Conservation (phyloP, 2,888 invertebrate species). For the Limenitis camilla region DNA sequence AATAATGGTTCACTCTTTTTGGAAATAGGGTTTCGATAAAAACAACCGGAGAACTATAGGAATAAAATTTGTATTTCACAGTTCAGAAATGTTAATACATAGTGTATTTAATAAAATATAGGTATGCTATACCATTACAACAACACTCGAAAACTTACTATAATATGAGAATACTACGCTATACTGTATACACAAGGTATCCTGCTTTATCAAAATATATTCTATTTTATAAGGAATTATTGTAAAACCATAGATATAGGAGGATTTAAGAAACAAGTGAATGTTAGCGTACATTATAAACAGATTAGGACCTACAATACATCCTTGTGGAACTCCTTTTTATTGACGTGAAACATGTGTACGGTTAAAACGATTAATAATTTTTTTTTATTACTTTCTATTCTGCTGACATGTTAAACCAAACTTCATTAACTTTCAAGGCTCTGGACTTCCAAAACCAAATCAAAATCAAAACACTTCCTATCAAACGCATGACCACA, state of each 20-base stretch:
- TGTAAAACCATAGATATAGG: constrained; percentile 6
- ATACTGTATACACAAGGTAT: constrained; percentile 42
- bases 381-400: too few species aligned
- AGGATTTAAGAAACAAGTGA: too few species aligned
- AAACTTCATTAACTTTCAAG: too few species aligned
- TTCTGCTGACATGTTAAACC: too few species aligned
- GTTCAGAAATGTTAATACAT: constrained; percentile 61
- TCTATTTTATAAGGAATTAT: not conserved
- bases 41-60: constrained; percentile 54
- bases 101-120: constrained; percentile 69
- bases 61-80: constrained; percentile 73
- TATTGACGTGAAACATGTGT: not conserved
- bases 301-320: too few species aligned
- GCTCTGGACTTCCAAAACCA: too few species aligned
- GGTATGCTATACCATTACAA: constrained; percentile 60
- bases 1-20: not conserved
- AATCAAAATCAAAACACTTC: too few species aligned
- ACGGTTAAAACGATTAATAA: not conserved
- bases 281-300: too few species aligned
- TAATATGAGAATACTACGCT: constrained; percentile 42
- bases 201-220: constrained; percentile 21
- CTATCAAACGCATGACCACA: too few species aligned
- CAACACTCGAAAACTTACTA: constrained; percentile 70
- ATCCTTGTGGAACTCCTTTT: too few species aligned
- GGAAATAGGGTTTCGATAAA: constrained; percentile 21